These are phyloP conservation scores for Pedetes capensis DNA, from an alignment of 2,113 vertebrate species.

Conservation along the genomic window DNA sequence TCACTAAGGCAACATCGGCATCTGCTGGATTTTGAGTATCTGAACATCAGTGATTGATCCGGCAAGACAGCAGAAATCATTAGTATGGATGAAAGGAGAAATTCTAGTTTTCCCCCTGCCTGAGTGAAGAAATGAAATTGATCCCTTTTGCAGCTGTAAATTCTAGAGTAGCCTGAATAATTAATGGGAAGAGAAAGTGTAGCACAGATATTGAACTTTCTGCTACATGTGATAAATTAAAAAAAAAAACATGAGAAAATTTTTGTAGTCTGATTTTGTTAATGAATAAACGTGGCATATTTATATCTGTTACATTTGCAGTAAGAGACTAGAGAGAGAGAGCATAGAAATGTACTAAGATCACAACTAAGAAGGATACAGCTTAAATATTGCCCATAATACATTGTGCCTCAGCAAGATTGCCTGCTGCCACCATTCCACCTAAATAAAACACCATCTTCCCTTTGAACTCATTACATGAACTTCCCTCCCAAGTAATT, in stretches of 20 bases:
- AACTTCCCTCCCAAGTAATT: neutral
- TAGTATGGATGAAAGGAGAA: neutral
- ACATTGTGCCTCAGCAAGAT: neutral
- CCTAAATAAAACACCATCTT: neutral
- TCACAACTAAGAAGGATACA: neutral
- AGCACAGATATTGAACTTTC: neutral
- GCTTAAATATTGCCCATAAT: neutral
- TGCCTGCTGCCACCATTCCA: neutral
- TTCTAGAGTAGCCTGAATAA: neutral
- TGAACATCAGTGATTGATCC: rapidly evolving
- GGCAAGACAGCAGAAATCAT: neutral
- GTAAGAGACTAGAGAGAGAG: neutral
- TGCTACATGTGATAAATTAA: neutral
- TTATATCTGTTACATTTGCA: neutral
- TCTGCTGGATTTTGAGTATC: neutral
- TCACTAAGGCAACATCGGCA: neutral
- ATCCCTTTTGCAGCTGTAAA: neutral
- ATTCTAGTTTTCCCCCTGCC: neutral
- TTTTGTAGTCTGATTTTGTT: neutral
- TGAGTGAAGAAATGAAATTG: neutral
- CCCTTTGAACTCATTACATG: neutral
- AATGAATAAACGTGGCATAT: neutral
- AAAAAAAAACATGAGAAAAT: neutral
- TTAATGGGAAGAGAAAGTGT: neutral
- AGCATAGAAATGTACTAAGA: neutral